These are phyloP conservation scores for Monomorium pharaonis DNA, from an alignment of 1,140 invertebrate species.

Conservation along the genomic window DNA sequence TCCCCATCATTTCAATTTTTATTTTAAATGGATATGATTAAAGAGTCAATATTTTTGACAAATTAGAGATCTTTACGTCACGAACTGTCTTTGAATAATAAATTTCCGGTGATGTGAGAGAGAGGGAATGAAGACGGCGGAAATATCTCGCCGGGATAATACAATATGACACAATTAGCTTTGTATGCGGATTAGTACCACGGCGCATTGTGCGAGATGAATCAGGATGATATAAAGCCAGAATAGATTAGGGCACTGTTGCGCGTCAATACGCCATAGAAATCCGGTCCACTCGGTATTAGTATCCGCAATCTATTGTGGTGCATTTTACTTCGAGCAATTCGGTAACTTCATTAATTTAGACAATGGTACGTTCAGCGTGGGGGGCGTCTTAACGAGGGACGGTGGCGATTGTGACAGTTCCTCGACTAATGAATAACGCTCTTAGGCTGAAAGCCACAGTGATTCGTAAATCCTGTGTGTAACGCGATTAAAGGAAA, in stretches of 20 bases:
- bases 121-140: neutral
- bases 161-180: slow-evolving; percentile 14
- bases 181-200: slow-evolving; percentile 22
- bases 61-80: neutral
- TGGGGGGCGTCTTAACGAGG: slow-evolving; percentile 45
- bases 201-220: slow-evolving; percentile 8
- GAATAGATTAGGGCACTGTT: slow-evolving; percentile 23
- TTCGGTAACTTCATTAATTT: slow-evolving; percentile 64
- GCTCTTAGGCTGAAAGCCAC: neutral
- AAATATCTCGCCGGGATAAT: neutral
- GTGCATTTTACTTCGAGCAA: neutral
- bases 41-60: neutral
- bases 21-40: neutral
- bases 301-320: slow-evolving; percentile 43
- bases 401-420: slow-evolving; percentile 6
- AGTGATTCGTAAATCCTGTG: slow-evolving; percentile 14
- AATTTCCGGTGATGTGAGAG: neutral
- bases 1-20: neutral
- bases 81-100: neutral
- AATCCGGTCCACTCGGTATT: neutral
- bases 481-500: neutral
- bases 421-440: slow-evolving; percentile 23
- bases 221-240: slow-evolving; percentile 26
- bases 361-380: slow-evolving; percentile 24
- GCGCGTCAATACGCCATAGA: slow-evolving; percentile 39